Evolutionary conservation across 2,113 vertebrate genomes (phyloP).

Genomic region (Phylloscopus trochilus): DNA sequence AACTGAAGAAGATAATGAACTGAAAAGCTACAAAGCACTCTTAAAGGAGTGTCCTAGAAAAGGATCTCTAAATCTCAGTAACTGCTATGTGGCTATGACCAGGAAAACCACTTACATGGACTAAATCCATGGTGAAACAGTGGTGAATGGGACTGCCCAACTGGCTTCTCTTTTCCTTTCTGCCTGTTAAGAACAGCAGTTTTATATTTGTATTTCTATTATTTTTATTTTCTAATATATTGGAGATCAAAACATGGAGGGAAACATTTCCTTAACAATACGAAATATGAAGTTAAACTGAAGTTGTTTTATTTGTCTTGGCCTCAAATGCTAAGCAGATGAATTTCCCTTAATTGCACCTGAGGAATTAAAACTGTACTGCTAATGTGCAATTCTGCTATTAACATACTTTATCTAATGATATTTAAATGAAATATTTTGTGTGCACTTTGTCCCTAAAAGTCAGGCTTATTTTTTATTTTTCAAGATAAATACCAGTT

Average conservation of each 20-base stretch:
- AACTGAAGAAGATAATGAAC: not conserved
- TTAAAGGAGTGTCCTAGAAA: not conserved
- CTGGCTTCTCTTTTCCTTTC: not conserved
- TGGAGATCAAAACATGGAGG: not conserved
- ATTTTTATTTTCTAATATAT: not conserved
- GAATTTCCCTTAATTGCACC: not conserved
- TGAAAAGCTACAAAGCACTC: not conserved
- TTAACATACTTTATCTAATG: not conserved
- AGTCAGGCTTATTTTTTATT: not conserved
- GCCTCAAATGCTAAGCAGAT: not conserved
- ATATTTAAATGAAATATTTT: not conserved
- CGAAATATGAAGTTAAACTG: not conserved
- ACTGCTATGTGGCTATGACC: not conserved
- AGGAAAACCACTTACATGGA: not conserved
- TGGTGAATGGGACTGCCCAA: not conserved
- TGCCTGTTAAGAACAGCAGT: not conserved
- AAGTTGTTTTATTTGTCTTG: not conserved
- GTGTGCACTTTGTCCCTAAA: not conserved
- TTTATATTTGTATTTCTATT: not conserved
- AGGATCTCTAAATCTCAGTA: not conserved
- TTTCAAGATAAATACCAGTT: not conserved
- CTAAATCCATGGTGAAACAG: not conserved
- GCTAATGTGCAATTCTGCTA: not conserved
- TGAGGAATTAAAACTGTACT: not conserved
- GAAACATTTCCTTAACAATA: not conserved